Conservation (phyloP, 1,140 invertebrate species). For the Pseudomyrmex gracilis region DNA sequence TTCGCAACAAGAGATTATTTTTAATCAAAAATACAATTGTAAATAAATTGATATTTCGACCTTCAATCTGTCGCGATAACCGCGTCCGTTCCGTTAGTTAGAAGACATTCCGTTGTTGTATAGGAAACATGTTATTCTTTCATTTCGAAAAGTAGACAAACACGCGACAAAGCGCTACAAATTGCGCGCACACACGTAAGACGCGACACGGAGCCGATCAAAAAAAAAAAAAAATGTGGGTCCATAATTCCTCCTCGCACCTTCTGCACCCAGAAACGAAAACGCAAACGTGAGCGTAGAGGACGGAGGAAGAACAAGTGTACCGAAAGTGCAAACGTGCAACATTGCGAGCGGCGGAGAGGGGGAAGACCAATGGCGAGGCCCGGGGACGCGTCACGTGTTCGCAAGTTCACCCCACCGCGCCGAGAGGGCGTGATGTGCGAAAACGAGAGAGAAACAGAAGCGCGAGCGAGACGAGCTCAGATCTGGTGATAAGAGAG, state of each 20-base stretch:
- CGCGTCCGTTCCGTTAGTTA: too few species aligned
- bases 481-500: neutral
- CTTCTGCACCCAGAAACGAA: neutral
- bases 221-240: slow-evolving; percentile 3
- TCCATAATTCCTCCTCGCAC: neutral
- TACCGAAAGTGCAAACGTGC: neutral
- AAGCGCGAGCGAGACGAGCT: neutral
- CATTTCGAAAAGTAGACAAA: neutral
- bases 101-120: too few species aligned
- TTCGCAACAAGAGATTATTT: too few species aligned
- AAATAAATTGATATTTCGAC: neutral
- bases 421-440: slow-evolving; percentile 11
- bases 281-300: neutral
- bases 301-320: neutral
- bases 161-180: slow-evolving; percentile 12
- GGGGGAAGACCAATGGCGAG: slow-evolving; percentile 47
- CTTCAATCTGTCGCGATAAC: neutral
- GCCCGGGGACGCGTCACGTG: slow-evolving; percentile 33
- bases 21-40: too few species aligned
- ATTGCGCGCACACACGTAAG: neutral
- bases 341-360: neutral
- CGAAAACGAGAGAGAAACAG: slow-evolving; percentile 46
- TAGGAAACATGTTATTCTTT: too few species aligned
- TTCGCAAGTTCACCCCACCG: neutral
- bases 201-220: slow-evolving; percentile 24